Evolutionary conservation across 2,888 invertebrate species (phyloP).

Genomic region (Argynnis bischoffii): DNA sequence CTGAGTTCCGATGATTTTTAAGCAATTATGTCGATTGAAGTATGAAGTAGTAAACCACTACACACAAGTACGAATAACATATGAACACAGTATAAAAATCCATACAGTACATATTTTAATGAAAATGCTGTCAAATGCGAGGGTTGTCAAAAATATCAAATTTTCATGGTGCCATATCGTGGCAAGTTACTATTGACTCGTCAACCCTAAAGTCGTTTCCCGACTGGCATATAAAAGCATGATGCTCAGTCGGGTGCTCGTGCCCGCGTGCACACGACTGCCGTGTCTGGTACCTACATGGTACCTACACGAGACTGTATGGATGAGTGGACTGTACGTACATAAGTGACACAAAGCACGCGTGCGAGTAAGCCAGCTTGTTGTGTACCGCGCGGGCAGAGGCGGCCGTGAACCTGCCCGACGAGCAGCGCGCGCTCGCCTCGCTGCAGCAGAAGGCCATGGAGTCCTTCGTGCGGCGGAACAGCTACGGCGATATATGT

Average conservation of each 20-base stretch:
- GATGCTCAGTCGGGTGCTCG: too few species aligned
- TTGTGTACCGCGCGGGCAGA: slow-evolving; percentile 61
- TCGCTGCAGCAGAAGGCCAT: slow-evolving; percentile 81
- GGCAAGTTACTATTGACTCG: too few species aligned
- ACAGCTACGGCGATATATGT: slow-evolving; percentile 89
- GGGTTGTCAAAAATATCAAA: too few species aligned
- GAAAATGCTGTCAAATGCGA: not conserved
- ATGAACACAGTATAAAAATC: not conserved
- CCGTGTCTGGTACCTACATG: too few species aligned
- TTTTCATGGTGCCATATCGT: too few species aligned
- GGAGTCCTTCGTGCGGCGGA: slow-evolving; percentile 86
- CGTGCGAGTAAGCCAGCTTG: slow-evolving; percentile 40
- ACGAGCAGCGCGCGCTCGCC: slow-evolving; percentile 80
- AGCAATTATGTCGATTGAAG: not conserved
- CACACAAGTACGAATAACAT: not conserved
- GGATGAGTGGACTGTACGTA: not conserved
- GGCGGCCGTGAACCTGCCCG: slow-evolving; percentile 74
- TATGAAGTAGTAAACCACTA: not conserved
- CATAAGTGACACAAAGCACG: slow-evolving; percentile 36
- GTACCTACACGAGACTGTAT: too few species aligned
- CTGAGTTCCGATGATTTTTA: not conserved
- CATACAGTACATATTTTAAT: not conserved
- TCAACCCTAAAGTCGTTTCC: too few species aligned
- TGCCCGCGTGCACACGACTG: too few species aligned
- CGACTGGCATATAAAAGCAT: too few species aligned